phyloP scores from a whole-genome alignment of 2,113 vertebrate genomes.

The Cnemophilus loriae region DNA sequence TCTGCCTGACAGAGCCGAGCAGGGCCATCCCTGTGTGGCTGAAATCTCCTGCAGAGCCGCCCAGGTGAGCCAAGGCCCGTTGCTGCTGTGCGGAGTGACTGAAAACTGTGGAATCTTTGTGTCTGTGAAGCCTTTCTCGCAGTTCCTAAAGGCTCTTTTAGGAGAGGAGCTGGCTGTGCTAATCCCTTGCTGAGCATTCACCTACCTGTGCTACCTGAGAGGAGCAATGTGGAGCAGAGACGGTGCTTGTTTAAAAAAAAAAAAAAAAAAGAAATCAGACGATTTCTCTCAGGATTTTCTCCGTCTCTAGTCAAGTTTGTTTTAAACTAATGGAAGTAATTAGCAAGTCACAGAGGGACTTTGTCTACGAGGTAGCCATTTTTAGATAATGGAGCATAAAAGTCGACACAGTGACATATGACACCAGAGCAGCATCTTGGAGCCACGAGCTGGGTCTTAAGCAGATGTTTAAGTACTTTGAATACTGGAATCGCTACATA shows the following conservation, averaged over 20 bases:
- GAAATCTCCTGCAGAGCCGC: background rate
- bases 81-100: background rate
- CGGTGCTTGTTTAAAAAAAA: background rate
- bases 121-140: background rate
- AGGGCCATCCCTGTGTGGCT: background rate
- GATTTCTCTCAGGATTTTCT: constrained; percentile 49
- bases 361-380: constrained; percentile 28
- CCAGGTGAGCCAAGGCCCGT: background rate
- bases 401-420: constrained; percentile 60
- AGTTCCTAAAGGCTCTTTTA: background rate
- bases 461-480: constrained; percentile 66
- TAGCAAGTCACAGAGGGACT: constrained; percentile 50
- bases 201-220: background rate
- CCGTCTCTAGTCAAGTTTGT: constrained; percentile 59
- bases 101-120: background rate
- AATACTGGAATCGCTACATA: background rate
- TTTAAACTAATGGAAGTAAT: constrained; percentile 68
- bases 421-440: constrained; percentile 46
- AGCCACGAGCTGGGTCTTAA: constrained; percentile 27
- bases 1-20: background rate
- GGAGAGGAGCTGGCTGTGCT: background rate
- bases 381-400: constrained; percentile 70
- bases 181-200: background rate
- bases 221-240: background rate
- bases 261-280: background rate